A percentile compares a stretch with the other conserved stretches of the same genome.
Conservation (phyloP, 2,888 invertebrate species). For the Penaeus monodon region DNA sequence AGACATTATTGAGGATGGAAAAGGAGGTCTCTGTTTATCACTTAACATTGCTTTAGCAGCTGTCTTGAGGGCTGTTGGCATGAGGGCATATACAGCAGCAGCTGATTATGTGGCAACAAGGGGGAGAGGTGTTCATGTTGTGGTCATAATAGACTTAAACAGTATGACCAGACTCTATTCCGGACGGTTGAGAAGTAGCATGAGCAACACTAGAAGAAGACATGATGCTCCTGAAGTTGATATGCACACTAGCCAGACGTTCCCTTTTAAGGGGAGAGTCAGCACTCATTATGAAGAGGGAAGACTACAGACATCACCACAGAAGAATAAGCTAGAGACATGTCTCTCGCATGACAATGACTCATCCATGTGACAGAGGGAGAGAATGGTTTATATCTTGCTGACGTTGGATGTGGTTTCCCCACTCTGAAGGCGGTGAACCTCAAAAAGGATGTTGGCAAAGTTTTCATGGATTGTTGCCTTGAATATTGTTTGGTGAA, state of each 20-base stretch:
- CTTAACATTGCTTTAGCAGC: slow-evolving; percentile 42
- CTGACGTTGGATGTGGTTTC: slow-evolving; percentile 47
- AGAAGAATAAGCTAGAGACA: too few relatives aligned
- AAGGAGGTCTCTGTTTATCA: slow-evolving; percentile 45
- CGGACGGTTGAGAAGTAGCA: neutral
- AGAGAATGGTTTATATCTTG: slow-evolving; percentile 18
- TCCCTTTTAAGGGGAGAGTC: neutral
- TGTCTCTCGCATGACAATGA: too few relatives aligned
- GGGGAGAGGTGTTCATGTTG: slow-evolving; percentile 33
- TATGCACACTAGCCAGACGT: too few relatives aligned
- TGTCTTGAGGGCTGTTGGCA: slow-evolving; percentile 24
- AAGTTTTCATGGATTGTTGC: slow-evolving; percentile 30
- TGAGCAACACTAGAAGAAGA: neutral
- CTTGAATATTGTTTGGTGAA: slow-evolving; percentile 36
- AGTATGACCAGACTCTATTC: neutral
- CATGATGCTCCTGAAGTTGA: neutral
- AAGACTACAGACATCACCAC: neutral
- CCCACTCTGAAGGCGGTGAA: slow-evolving; percentile 30
- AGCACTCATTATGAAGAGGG: neutral
- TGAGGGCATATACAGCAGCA: slow-evolving; percentile 3
- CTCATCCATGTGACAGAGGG: too few relatives aligned
- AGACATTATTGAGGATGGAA: slow-evolving; percentile 26
- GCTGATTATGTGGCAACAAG: slow-evolving; percentile 39
- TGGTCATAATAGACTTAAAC: slow-evolving; percentile 19
- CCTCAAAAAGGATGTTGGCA: slow-evolving; percentile 19